Conservation (phyloP, 1,140 invertebrate species). For the Ctenoplectra terminalis region DNA sequence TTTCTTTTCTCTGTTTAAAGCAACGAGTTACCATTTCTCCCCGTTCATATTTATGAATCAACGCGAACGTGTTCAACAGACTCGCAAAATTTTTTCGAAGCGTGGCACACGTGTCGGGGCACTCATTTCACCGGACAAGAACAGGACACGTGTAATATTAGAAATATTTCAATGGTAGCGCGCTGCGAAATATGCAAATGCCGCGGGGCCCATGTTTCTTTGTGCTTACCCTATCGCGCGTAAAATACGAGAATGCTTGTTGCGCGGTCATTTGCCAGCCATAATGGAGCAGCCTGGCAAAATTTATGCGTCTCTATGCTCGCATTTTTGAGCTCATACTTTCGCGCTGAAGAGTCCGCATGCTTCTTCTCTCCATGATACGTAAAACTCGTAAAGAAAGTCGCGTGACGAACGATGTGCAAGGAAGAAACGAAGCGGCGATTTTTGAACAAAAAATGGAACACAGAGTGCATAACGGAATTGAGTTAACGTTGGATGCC, state of each 20-base stretch:
- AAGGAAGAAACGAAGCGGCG: background rate
- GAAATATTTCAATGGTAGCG: conserved; percentile 35
- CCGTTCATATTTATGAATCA: background rate
- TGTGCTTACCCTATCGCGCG: conserved; percentile 34
- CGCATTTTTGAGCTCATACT: conserved; percentile 30
- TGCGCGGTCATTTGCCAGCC: conserved; percentile 44
- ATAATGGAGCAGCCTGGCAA: conserved; percentile 35
- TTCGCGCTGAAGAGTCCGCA: background rate
- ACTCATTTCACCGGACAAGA: background rate
- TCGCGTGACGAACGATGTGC: no score
- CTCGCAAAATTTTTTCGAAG: background rate
- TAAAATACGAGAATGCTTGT: conserved; percentile 47
- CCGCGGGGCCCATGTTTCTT: conserved; percentile 25
- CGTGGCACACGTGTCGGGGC: no score
- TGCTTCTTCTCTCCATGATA: background rate
- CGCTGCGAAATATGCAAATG: conserved; percentile 40
- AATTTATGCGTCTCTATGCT: conserved; percentile 27
- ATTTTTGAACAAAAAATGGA: background rate
- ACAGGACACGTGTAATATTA: conserved; percentile 24
- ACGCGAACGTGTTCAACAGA: background rate
- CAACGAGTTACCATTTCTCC: no score
- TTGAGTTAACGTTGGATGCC: no score
- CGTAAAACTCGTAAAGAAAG: background rate
- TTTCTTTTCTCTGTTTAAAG: no score
- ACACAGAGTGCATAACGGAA: no score